Conservation (phyloP, 2,888 invertebrate genomes). For the Xestia xanthographa region DNA sequence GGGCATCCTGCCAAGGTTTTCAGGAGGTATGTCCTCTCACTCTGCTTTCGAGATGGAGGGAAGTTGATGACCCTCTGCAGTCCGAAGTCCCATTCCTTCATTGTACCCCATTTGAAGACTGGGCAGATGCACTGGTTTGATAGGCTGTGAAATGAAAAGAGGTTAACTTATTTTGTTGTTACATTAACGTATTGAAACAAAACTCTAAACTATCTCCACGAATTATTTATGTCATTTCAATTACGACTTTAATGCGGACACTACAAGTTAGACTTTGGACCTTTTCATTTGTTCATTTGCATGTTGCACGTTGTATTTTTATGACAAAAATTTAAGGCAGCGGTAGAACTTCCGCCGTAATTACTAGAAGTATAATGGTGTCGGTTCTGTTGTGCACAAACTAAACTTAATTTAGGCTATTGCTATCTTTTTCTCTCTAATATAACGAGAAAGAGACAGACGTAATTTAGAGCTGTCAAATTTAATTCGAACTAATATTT, state of each 20-base stretch:
- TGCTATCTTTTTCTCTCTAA: too few relatives aligned
- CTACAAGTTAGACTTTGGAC: background rate
- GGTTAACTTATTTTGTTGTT: background rate
- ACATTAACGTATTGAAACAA: background rate
- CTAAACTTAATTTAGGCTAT: too few relatives aligned
- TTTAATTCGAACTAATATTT: too few relatives aligned
- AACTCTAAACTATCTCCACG: background rate
- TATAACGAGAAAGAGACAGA: too few relatives aligned
- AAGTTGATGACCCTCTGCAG: slow-evolving; percentile 94
- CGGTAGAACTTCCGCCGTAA: too few relatives aligned
- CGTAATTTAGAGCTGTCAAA: too few relatives aligned
- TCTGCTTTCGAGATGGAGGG: slow-evolving; percentile 92
- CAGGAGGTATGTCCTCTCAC: slow-evolving; percentile 94
- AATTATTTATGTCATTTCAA: background rate
- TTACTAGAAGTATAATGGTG: too few relatives aligned
- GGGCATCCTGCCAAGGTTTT: slow-evolving; percentile 95
- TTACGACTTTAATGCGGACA: background rate
- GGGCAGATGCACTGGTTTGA: slow-evolving; percentile 95
- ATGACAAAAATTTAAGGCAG: too few relatives aligned
- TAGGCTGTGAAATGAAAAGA: slow-evolving; percentile 89
- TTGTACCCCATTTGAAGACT: slow-evolving; percentile 95
- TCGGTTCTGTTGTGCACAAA: too few relatives aligned
- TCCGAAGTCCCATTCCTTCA: slow-evolving; percentile 95
- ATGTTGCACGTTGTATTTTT: background rate
- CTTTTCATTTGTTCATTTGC: background rate